Conservation (phyloP, 1,140 invertebrate species). For the Micrasema longulum region DNA sequence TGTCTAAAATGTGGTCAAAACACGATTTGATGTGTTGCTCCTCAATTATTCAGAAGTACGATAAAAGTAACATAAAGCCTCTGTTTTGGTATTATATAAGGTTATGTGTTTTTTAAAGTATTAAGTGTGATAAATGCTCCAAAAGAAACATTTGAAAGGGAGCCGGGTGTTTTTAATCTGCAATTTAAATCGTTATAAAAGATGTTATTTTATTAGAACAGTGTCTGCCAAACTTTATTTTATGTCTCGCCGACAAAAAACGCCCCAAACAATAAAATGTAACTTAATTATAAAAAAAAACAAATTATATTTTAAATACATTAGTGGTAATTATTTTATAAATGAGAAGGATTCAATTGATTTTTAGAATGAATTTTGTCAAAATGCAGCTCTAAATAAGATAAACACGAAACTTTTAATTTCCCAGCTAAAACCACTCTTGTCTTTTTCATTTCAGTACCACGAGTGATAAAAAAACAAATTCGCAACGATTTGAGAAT, state of each 20-base stretch:
- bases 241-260: neutral
- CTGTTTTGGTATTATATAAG: no score
- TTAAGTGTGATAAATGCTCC: no score
- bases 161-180: no score
- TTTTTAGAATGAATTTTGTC: constrained; percentile 4
- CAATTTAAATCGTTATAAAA: no score
- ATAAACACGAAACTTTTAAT: constrained; percentile 5
- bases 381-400: constrained; percentile 1
- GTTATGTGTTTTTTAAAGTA: no score
- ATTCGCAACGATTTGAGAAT: neutral
- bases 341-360: constrained; percentile 8
- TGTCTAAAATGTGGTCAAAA: no score
- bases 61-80: no score
- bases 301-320: neutral
- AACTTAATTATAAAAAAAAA: no score
- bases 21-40: no score
- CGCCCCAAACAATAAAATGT: neutral
- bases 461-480: neutral
- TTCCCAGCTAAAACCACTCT: neutral
- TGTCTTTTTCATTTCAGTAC: neutral
- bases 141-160: no score
- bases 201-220: neutral
- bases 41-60: no score
- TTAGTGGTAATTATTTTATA: neutral
- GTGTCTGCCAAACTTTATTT: neutral